These are phyloP conservation scores for Agrochola lychnidis DNA, from an alignment of 2,888 invertebrate species.

Conservation along the genomic window DNA sequence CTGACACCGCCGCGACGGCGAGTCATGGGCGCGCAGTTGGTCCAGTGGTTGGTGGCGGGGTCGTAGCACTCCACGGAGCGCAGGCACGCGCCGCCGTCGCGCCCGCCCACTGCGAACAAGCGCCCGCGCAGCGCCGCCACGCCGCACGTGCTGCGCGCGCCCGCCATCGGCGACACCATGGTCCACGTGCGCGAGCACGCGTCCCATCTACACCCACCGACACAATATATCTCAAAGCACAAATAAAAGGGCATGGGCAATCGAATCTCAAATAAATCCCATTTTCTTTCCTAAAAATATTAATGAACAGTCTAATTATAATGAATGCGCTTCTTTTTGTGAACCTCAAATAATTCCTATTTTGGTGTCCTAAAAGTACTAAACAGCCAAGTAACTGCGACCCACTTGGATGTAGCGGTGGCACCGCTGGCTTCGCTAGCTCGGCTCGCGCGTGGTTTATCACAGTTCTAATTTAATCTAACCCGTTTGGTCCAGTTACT, in stretches of 20 bases:
- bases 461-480: too few relatives aligned
- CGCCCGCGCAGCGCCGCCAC: slow-evolving; percentile 96
- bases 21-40: slow-evolving; percentile 96
- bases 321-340: background rate
- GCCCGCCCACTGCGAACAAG: slow-evolving; percentile 97
- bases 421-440: too few relatives aligned
- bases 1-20: slow-evolving; percentile 97
- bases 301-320: background rate
- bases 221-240: background rate
- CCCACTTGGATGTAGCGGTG: background rate
- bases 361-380: too few relatives aligned
- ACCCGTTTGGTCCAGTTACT: background rate
- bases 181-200: slow-evolving; percentile 97
- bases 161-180: slow-evolving; percentile 97
- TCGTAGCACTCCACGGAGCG: slow-evolving; percentile 97
- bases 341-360: too few relatives aligned
- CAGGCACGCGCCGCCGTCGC: slow-evolving; percentile 97
- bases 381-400: background rate
- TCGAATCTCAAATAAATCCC: background rate
- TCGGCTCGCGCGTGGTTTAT: too few relatives aligned
- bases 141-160: slow-evolving; percentile 97
- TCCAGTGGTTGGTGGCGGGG: slow-evolving; percentile 94
- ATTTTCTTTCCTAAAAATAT: background rate
- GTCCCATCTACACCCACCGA: slow-evolving; percentile 92
- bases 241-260: background rate